Percentiles rank a stretch among this genome's conserved stretches.
phyloP scores from a whole-genome alignment of 1,140 invertebrate genomes.

The Neodiprion pinetum region DNA sequence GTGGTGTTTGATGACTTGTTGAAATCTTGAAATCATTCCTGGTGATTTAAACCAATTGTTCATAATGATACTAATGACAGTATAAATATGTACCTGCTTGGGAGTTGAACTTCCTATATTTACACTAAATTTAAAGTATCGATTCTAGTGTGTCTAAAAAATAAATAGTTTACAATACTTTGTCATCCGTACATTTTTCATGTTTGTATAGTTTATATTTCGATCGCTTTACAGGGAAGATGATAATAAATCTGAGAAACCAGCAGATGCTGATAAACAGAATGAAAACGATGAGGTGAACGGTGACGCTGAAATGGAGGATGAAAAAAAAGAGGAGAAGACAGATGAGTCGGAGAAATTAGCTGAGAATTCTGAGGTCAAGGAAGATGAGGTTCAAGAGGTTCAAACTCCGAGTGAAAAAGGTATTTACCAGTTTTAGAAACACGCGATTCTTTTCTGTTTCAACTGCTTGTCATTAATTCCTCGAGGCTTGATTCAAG shows the following conservation, averaged over 20 bases:
- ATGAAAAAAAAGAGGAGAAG: slow-evolving; percentile 44
- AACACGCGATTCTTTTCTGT: too few relatives aligned
- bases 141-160: too few relatives aligned
- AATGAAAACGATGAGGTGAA: slow-evolving; percentile 36
- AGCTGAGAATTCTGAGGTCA: slow-evolving; percentile 56
- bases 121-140: too few relatives aligned
- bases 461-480: background rate
- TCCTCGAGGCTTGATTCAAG: background rate
- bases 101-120: too few relatives aligned
- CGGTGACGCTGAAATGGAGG: slow-evolving; percentile 48
- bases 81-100: too few relatives aligned
- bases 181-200: too few relatives aligned
- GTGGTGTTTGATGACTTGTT: background rate
- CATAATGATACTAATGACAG: too few relatives aligned
- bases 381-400: slow-evolving; percentile 55
- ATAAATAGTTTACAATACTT: too few relatives aligned
- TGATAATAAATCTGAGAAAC: slow-evolving; percentile 41
- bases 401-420: slow-evolving; percentile 31
- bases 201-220: slow-evolving; percentile 5
- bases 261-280: slow-evolving; percentile 30
- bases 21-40: too few relatives aligned
- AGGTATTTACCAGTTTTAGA: background rate
- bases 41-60: too few relatives aligned
- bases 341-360: slow-evolving; percentile 63
- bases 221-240: slow-evolving; percentile 16